phyloP scores from a whole-genome alignment of 1,140 invertebrate genomes.

The Andrena cerasifolii region DNA sequence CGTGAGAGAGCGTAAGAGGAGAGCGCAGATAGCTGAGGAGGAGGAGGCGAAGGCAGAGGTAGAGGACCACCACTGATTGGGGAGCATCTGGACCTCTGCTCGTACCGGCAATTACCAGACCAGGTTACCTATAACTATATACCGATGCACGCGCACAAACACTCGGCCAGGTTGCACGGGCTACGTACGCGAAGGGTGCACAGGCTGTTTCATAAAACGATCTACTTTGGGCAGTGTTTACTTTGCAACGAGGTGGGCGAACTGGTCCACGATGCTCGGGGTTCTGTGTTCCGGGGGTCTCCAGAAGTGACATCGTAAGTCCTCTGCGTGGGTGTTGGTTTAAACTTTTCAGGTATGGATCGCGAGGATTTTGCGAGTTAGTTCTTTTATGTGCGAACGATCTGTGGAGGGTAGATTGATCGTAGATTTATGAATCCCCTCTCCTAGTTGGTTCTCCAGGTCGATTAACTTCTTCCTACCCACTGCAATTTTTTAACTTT shows the following conservation, averaged over 20 bases:
- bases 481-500: too few relatives aligned
- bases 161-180: neutral
- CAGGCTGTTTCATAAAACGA: slow-evolving; percentile 38
- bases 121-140: slow-evolving; percentile 70
- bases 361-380: too few relatives aligned
- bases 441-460: too few relatives aligned
- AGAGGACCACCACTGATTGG: slow-evolving; percentile 78
- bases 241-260: too few relatives aligned
- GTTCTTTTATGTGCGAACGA: too few relatives aligned
- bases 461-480: too few relatives aligned
- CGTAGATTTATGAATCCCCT: too few relatives aligned
- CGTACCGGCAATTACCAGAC: slow-evolving; percentile 79
- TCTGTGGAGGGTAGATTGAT: too few relatives aligned
- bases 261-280: neutral
- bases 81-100: slow-evolving; percentile 80
- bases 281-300: too few relatives aligned
- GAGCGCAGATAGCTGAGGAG: slow-evolving; percentile 35
- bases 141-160: slow-evolving; percentile 23
- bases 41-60: slow-evolving; percentile 42
- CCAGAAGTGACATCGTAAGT: too few relatives aligned
- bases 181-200: neutral
- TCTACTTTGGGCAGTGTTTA: neutral
- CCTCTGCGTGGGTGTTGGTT: neutral
- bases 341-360: too few relatives aligned
- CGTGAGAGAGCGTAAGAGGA: slow-evolving; percentile 49